Percentiles rank a stretch among this genome's conserved stretches.
These are phyloP conservation scores for Scalopus aquaticus DNA, from an alignment of 2,113 vertebrate genomes.

Conservation along the genomic window DNA sequence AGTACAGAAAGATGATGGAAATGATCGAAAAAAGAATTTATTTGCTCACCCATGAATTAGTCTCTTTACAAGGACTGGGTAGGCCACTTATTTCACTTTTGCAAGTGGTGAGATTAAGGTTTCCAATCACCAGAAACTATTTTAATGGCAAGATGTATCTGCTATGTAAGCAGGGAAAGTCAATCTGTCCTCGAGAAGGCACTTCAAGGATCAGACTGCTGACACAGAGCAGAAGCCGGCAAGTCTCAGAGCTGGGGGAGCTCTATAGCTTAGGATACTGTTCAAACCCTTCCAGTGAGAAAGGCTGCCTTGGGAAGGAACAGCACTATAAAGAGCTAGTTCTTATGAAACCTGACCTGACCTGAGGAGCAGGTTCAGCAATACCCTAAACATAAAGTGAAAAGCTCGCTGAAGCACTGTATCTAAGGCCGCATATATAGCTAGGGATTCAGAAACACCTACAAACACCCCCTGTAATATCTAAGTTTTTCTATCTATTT, in stretches of 20 bases:
- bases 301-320: not conserved
- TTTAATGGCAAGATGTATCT: not conserved
- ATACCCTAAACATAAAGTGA: not conserved
- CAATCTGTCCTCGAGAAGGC: not conserved
- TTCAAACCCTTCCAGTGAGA: not conserved
- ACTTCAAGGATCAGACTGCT: not conserved
- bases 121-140: not conserved
- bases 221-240: not conserved
- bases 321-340: not conserved
- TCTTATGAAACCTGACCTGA: not conserved
- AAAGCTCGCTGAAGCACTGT: not conserved
- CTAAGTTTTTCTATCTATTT: not conserved
- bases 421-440: not conserved
- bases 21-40: not conserved
- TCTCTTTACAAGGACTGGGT: not conserved
- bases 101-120: not conserved
- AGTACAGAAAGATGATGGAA: not conserved
- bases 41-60: not conserved
- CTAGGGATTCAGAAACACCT: not conserved
- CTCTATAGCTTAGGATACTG: not conserved
- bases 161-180: not conserved
- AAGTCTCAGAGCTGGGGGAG: not conserved
- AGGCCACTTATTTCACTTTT: not conserved
- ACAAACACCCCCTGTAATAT: not conserved
- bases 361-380: not conserved